Evolutionary conservation across 2,113 vertebrate genomes (phyloP), one percentile per base, ranked within the genome.

Genomic region (Brachypteracias leptosomus): DNA sequence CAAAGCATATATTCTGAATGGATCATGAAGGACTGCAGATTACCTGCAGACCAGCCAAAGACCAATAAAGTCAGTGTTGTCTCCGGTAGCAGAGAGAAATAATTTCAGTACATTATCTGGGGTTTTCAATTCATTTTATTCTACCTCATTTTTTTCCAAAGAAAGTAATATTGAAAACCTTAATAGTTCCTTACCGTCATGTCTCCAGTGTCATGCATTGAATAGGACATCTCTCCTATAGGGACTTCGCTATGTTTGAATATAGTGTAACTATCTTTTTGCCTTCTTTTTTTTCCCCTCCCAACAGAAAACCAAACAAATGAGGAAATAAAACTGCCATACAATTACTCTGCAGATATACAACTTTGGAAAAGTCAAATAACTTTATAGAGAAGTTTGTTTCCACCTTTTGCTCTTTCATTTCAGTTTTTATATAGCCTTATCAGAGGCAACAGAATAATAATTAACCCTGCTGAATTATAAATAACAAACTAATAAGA

Each of bases 381-480:
- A 49, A 4, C 13, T 87, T 81, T 65, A 44, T 55, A n/a, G 1
- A 28, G 16, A 92, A 87, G 28, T 61, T 90, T 44, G 11, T 85
- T 72, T 88, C 89, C 59, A 86, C 40, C 28, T 72, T 80, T 89
- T 81, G 42, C 4, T 68, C 44, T 63, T 89, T 51, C 12, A 40
- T 65, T 88, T 91, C 33, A 38, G 22, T 4, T 91, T 47, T 84
- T 75, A 54, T 55, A 21, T 49, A 36, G 7, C 42, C 35, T 90
- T 89, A 8, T 22, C 22, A 35, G 29, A 78, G 22, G n/a, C 51
- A 96, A 78, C 9, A 57, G 47, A 55, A 77, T 9, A 85, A 85
- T 82, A 94, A 81, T 75, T 87, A 89, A 57, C 16, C 42, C 10
- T 72, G 5, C 35, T 62, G 73, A 92, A 95, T 89, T 89, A 79